Base-by-base conservation (phyloP, 2,113 vertebrate genomes). In the Anguilla rostrata region DNA sequence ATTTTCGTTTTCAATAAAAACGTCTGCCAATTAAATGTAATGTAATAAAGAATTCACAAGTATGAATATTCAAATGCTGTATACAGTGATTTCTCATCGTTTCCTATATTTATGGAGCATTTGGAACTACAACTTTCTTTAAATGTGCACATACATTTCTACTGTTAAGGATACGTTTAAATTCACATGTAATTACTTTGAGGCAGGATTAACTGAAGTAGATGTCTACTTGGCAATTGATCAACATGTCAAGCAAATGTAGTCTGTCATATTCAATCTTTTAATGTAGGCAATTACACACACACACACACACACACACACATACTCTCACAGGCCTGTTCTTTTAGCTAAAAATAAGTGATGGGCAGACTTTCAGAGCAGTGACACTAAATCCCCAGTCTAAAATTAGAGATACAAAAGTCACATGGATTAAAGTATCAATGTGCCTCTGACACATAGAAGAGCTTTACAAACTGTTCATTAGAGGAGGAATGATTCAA, bases 341-440 rank as follows among this genome's bases (percentile, higher is more conserved):
- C 85, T 56, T 39, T 11, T 6, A 41, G 15, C 86, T 86, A 78
- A 39, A 86, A 83, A 83, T 86, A 83, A 18, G 39, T n/a, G 26
- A 29, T 7, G 71, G 71, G 6, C 71, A 75, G 20, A 75, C 71
- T 75, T 34, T 49, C 39, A 66, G 57, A 41, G 39, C 60, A 85
- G 83, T 80, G 49, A 87, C 86, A 87, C 71, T 75, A 84, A 82
- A 43, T 86, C 82, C 56, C 66, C 53, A n/a, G n/a, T 71, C 88
- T 87, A 89, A 89, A 89, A 86, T 87, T 89, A 89, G 86, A 89
- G 43, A n/a, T n/a, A 78, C 82, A 85, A 81, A 87, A 86, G 82
- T 87, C 88, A 39, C 40, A 84, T 34, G 88, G 84, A 86, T 86
- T 89, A 86, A 87, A 87, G 46, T 83, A 87, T 86, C 84, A 85